Conservation (phyloP, 2,113 vertebrate species). For the Hyla sarda region DNA sequence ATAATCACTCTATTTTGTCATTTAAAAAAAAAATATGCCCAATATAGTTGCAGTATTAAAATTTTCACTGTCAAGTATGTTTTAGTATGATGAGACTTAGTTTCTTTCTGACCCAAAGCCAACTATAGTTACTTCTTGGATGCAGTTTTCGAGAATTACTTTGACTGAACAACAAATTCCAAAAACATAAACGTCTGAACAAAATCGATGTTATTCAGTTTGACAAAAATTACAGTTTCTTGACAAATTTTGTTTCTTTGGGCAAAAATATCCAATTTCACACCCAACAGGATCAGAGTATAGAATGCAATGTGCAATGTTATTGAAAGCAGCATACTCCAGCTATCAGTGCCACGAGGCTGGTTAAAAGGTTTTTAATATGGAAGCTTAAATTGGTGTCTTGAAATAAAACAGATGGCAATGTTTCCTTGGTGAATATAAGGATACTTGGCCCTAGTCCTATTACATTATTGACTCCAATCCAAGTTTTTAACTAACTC, state of each 20-base stretch:
- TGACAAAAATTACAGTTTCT: slow-evolving; percentile 28
- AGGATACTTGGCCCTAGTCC: slow-evolving; percentile 32
- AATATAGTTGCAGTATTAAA: not conserved
- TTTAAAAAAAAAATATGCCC: too few relatives aligned
- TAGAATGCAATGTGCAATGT: slow-evolving; percentile 1
- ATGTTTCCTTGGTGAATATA: slow-evolving; percentile 35
- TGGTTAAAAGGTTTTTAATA: slow-evolving; percentile 21
- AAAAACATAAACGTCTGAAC: slow-evolving; percentile 22
- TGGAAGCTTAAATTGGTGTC: slow-evolving; percentile 34
- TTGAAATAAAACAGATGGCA: slow-evolving; percentile 45
- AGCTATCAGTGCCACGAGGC: slow-evolving; percentile 15
- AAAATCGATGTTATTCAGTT: not conserved
- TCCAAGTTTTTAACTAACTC: slow-evolving; percentile 30
- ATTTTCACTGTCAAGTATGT: not conserved
- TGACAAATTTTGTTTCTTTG: not conserved
- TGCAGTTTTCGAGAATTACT: not conserved
- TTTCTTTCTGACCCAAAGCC: not conserved
- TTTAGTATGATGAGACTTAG: not conserved
- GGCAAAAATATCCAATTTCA: not conserved
- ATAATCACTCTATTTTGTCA: too few relatives aligned
- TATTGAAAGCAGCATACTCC: not conserved
- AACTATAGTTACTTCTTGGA: slow-evolving; percentile 28
- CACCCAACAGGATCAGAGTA: slow-evolving; percentile 7
- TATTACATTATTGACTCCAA: slow-evolving; percentile 34
- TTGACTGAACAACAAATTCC: not conserved